These are phyloP conservation scores for Myanophis thanlyinensis DNA, from an alignment of 2,113 vertebrate species.

Conservation along the genomic window DNA sequence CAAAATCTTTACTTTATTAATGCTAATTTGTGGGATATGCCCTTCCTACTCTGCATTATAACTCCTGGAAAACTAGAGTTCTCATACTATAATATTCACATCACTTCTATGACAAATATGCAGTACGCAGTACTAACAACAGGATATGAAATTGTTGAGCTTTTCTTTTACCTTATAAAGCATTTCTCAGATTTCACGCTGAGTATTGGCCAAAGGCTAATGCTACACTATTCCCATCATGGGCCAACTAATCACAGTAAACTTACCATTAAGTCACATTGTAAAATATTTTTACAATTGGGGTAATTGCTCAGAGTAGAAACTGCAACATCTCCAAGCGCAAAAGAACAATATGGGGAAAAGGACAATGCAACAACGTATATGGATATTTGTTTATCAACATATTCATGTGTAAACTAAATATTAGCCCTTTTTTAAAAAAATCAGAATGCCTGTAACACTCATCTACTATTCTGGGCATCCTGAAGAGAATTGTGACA, in stretches of 20 bases:
- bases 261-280: background rate
- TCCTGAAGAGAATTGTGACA: background rate
- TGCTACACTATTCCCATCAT: background rate
- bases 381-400: background rate
- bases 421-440: background rate
- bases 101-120: background rate
- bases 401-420: background rate
- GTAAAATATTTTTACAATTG: background rate
- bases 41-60: background rate
- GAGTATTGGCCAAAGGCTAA: background rate
- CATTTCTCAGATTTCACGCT: background rate
- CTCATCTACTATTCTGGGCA: background rate
- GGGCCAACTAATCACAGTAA: background rate
- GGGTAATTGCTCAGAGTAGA: background rate
- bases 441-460: background rate
- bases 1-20: background rate
- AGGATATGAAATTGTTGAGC: background rate
- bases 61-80: background rate
- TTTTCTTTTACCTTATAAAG: background rate
- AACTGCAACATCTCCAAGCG: background rate
- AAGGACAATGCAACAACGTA: background rate
- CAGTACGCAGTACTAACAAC: background rate
- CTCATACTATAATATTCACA: background rate
- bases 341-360: background rate
- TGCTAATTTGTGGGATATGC: background rate